These are phyloP conservation scores for Oryctolagus cuniculus DNA, from an alignment of 2,113 vertebrate species.

Conservation along the genomic window DNA sequence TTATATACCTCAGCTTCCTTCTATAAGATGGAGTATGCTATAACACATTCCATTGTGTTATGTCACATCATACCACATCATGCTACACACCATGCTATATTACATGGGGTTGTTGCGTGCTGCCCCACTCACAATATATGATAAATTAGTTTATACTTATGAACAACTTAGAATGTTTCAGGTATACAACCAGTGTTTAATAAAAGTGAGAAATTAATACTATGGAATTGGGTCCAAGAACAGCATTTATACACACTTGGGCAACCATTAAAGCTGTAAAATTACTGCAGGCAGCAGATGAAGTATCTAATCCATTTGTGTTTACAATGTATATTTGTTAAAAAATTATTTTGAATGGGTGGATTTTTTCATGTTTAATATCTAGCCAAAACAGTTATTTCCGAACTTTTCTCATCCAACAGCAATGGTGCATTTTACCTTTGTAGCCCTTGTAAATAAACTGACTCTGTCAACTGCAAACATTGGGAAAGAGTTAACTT, in stretches of 20 bases:
- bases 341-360: conserved; percentile 35
- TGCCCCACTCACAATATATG: background rate
- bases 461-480: background rate
- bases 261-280: conserved; percentile 18
- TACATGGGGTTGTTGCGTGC: background rate
- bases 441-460: conserved; percentile 5
- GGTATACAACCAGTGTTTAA: background rate
- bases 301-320: conserved; percentile 38
- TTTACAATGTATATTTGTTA: conserved; percentile 46
- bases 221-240: background rate
- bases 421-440: background rate
- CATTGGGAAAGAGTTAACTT: background rate
- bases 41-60: background rate
- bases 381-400: conserved; percentile 21
- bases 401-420: conserved; percentile 12
- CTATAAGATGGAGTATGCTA: background rate
- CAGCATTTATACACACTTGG: background rate
- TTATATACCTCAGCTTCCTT: background rate
- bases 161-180: background rate
- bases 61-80: background rate
- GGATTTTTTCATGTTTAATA: background rate
- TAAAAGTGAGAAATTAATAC: conserved; percentile 40
- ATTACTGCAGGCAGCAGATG: conserved; percentile 4
- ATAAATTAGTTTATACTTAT: conserved; percentile 19
- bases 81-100: background rate